phyloP scores from a whole-genome alignment of 2,888 invertebrate genomes.

The Malthinus seriepunctatus region DNA sequence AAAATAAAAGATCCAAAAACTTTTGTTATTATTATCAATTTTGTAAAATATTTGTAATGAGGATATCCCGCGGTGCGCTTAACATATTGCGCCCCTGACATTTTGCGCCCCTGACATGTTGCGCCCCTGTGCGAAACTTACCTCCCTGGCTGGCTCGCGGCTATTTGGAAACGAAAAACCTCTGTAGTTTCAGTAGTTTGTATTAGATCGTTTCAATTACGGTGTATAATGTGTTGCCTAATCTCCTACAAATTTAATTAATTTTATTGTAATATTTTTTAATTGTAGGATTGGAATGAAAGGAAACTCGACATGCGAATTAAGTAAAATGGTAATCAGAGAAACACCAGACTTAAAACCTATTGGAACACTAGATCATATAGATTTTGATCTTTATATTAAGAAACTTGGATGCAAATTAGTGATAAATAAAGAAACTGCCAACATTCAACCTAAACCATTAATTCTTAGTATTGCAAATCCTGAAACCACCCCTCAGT shows the following conservation, averaged over 20 bases:
- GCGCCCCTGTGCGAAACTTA: too few relatives aligned
- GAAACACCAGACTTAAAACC: conserved; percentile 56
- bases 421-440: conserved; percentile 41
- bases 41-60: too few relatives aligned
- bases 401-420: conserved; percentile 59
- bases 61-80: too few relatives aligned
- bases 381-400: conserved; percentile 66
- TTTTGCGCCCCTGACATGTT: too few relatives aligned
- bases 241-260: neutral
- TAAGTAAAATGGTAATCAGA: conserved; percentile 57
- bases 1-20: too few relatives aligned
- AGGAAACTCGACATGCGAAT: conserved; percentile 66
- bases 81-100: too few relatives aligned
- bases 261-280: conserved; percentile 7
- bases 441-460: conserved; percentile 13
- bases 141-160: too few relatives aligned
- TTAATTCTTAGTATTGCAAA: neutral
- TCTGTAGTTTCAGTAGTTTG: too few relatives aligned
- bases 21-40: too few relatives aligned
- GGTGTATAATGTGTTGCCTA: neutral
- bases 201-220: too few relatives aligned
- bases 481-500: neutral
- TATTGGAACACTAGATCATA: conserved; percentile 59
- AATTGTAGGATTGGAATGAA: conserved; percentile 60
- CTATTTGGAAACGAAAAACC: too few relatives aligned